phyloP scores from a whole-genome alignment of 2,113 vertebrate species.

The Larimichthys crocea region DNA sequence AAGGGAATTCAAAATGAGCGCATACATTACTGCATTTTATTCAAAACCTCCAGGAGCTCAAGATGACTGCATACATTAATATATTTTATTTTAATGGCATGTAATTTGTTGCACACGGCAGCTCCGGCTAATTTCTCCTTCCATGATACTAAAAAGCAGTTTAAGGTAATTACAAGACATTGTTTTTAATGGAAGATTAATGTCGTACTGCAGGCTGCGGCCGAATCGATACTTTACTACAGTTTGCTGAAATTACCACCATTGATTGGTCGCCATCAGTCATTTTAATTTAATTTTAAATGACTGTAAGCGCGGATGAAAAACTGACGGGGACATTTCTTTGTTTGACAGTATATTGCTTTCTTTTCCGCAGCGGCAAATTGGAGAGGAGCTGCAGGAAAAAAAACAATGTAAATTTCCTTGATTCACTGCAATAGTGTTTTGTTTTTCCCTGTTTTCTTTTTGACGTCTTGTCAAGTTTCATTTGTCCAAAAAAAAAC shows the following conservation, averaged over 20 bases:
- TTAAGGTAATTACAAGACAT: constrained; percentile 70
- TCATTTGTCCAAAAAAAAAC: constrained; percentile 28
- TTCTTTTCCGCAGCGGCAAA: constrained; percentile 9
- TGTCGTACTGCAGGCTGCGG: constrained; percentile 68
- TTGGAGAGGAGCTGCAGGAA: not conserved
- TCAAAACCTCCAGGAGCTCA: constrained; percentile 55
- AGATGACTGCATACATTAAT: constrained; percentile 57
- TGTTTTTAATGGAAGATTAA: constrained; percentile 72
- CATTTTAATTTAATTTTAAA: constrained; percentile 78
- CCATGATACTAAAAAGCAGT: constrained; percentile 53
- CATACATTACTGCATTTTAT: constrained; percentile 54
- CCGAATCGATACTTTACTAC: constrained; percentile 71
- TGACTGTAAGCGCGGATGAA: constrained; percentile 59
- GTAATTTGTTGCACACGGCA: constrained; percentile 55
- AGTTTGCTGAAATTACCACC: constrained; percentile 73
- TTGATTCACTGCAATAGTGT: constrained; percentile 11
- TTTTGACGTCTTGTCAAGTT: constrained; percentile 25
- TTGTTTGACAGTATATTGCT: constrained; percentile 46
- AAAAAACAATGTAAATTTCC: constrained; percentile 33
- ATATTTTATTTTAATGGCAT: constrained; percentile 57
- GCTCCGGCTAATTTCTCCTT: constrained; percentile 47
- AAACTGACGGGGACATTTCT: constrained; percentile 49
- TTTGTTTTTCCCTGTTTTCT: constrained; percentile 25
- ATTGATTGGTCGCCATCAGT: constrained; percentile 73
- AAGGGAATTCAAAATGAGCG: constrained; percentile 45